A percentile compares a stretch with the other conserved stretches of the same genome.
Conservation (phyloP, 1,140 invertebrate genomes). For the Philotrypesis tridentata region DNA sequence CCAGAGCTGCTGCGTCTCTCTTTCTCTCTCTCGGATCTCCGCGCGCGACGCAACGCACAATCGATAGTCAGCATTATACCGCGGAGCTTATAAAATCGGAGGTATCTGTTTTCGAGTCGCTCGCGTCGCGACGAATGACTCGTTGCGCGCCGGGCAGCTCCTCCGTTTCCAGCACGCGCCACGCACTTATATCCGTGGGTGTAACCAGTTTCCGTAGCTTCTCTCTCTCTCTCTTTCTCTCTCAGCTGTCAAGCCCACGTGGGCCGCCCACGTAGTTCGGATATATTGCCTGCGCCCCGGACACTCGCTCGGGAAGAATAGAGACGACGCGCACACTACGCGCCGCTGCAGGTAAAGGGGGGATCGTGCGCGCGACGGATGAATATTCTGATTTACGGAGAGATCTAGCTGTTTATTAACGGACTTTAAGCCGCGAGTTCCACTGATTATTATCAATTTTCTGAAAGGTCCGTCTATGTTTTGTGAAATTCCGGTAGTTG, state of each 20-base stretch:
- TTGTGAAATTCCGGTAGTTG: too few relatives aligned
- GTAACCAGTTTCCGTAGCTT: constrained; percentile 71
- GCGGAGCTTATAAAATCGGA: constrained; percentile 9
- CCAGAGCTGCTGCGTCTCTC: neutral
- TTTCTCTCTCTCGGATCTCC: neutral
- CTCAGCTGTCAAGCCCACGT: constrained; percentile 73
- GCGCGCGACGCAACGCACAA: neutral
- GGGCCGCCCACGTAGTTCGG: constrained; percentile 67
- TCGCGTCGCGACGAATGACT: constrained; percentile 5
- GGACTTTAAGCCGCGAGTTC: too few relatives aligned
- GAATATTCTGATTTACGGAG: constrained; percentile 39
- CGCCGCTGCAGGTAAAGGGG: neutral
- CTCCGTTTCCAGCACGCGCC: constrained; percentile 12
- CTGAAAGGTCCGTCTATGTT: too few relatives aligned
- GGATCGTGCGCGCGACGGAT: neutral
- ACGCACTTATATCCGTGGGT: constrained; percentile 60
- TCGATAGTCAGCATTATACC: neutral
- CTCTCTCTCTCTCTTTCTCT: constrained; percentile 50
- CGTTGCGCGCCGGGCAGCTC: neutral
- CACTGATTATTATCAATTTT: too few relatives aligned
- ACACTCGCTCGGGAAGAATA: constrained; percentile 45
- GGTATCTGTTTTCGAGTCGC: constrained; percentile 17
- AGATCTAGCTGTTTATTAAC: too few relatives aligned
- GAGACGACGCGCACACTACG: constrained; percentile 33
- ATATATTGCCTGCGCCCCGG: constrained; percentile 57